Percentiles rank a stretch among this genome's conserved stretches.
Conservation (phyloP, 2,113 vertebrate genomes). For the Hystrix cristata region DNA sequence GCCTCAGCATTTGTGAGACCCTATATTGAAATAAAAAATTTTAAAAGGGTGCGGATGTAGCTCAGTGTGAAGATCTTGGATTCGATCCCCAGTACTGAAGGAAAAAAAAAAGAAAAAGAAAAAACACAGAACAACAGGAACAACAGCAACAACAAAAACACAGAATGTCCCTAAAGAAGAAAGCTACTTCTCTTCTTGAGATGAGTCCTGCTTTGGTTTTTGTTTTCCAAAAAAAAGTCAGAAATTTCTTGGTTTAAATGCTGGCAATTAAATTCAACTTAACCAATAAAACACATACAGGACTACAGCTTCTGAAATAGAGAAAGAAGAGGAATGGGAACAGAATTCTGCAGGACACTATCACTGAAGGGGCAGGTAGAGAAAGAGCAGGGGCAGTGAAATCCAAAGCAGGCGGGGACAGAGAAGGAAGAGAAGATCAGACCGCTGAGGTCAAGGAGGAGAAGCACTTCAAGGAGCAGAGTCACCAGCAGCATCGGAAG, state of each 20-base stretch:
- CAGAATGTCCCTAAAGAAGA: not conserved
- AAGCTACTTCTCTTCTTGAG: not conserved
- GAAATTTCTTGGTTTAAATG: conserved; percentile 28
- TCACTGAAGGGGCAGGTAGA: not conserved
- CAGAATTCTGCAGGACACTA: not conserved
- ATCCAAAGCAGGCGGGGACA: not conserved
- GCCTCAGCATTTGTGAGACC: not conserved
- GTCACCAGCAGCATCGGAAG: not conserved
- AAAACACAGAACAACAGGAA: too few species aligned
- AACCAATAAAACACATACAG: not conserved
- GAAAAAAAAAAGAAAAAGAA: too few species aligned
- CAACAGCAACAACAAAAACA: not conserved
- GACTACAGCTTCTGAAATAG: not conserved
- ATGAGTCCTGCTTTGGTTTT: not conserved
- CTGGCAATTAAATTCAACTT: conserved; percentile 3
- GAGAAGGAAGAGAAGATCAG: not conserved
- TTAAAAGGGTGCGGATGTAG: not conserved
- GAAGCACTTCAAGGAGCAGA: not conserved
- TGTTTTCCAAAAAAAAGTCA: not conserved
- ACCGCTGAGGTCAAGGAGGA: not conserved
- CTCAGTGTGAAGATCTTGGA: not conserved
- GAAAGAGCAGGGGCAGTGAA: not conserved
- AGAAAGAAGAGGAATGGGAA: not conserved
- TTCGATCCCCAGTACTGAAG: not conserved
- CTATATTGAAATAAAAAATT: not conserved